Conservation (phyloP, 2,113 vertebrate genomes). For the Pelecanoides urinatrix region DNA sequence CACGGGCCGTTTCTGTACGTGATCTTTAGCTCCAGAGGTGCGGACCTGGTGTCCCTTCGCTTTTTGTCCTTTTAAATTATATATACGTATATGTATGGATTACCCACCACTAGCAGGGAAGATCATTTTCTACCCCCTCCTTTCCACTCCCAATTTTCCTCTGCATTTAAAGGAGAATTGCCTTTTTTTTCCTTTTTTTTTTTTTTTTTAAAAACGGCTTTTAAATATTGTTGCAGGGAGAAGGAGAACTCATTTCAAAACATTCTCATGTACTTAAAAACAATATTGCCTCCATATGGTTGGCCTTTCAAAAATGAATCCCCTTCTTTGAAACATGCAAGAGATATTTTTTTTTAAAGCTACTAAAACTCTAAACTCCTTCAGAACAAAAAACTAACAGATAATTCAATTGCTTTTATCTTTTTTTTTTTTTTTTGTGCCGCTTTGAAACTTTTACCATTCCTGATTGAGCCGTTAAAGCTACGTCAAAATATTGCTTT, state of each 20-base stretch:
- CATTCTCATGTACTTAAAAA: neutral
- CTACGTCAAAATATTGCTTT: neutral
- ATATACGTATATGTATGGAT: neutral
- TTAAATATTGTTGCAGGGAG: neutral
- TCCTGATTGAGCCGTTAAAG: neutral
- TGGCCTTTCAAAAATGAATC: slow-evolving; percentile 13
- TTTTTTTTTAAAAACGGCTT: neutral
- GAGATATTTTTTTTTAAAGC: neutral
- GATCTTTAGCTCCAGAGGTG: neutral
- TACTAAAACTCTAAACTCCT: neutral
- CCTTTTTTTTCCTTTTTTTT: rapidly evolving
- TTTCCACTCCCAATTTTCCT: neutral
- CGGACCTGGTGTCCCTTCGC: neutral
- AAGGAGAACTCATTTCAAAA: neutral
- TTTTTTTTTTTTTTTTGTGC: neutral
- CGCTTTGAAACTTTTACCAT: slow-evolving; percentile 7
- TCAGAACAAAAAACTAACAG: neutral
- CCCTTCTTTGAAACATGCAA: neutral
- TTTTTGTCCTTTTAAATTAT: neutral
- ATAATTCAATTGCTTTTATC: neutral
- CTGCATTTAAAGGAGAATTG: neutral
- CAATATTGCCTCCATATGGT: slow-evolving; percentile 41
- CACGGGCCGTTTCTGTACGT: rapidly evolving
- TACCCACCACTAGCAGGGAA: neutral
- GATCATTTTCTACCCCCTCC: neutral